These are phyloP conservation scores for Sebastolobus altivelis DNA, from an alignment of 2,797 vertebrate genomes.

Conservation along the genomic window DNA sequence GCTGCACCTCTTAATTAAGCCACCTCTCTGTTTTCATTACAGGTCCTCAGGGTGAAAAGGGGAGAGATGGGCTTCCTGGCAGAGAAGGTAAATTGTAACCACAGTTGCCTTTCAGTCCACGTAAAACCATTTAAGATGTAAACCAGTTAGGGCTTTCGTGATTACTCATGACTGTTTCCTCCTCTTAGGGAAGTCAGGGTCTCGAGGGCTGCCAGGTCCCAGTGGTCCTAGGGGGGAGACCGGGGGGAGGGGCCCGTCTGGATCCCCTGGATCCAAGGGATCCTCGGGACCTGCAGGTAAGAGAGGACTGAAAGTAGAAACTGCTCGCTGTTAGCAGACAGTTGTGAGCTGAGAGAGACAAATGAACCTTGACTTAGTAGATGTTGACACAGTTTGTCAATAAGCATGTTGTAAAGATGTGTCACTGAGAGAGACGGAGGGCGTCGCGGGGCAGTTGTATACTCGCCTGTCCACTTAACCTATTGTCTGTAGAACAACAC, in stretches of 20 bases:
- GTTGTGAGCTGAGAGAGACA: slow-evolving; percentile 28
- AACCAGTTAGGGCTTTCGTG: slow-evolving; percentile 41
- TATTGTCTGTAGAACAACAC: slow-evolving; percentile 35
- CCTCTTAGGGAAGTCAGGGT: slow-evolving; percentile 83
- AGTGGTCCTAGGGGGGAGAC: slow-evolving; percentile 87
- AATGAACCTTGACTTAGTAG: slow-evolving; percentile 8
- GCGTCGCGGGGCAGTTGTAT: slow-evolving; percentile 7
- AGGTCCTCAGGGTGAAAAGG: slow-evolving; percentile 87
- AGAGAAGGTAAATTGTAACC: slow-evolving; percentile 78
- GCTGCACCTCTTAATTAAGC: slow-evolving; percentile 40
- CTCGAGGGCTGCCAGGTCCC: slow-evolving; percentile 84
- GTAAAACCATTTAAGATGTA: slow-evolving; percentile 39
- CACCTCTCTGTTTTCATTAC: slow-evolving; percentile 54
- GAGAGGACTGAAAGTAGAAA: slow-evolving; percentile 23
- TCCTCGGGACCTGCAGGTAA: slow-evolving; percentile 88
- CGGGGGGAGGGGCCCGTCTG: slow-evolving; percentile 85
- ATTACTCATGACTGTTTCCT: slow-evolving; percentile 64
- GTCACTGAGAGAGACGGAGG: background rate
- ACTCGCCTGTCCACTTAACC: slow-evolving; percentile 21
- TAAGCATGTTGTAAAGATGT: slow-evolving; percentile 22
- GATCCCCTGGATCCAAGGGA: slow-evolving; percentile 86
- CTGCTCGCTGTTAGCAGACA: slow-evolving; percentile 2
- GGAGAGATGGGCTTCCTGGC: slow-evolving; percentile 82
- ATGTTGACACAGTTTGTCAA: slow-evolving; percentile 48
- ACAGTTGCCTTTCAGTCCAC: slow-evolving; percentile 37